phyloP scores from a whole-genome alignment of 2,113 vertebrate genomes.

The Tyto alba region DNA sequence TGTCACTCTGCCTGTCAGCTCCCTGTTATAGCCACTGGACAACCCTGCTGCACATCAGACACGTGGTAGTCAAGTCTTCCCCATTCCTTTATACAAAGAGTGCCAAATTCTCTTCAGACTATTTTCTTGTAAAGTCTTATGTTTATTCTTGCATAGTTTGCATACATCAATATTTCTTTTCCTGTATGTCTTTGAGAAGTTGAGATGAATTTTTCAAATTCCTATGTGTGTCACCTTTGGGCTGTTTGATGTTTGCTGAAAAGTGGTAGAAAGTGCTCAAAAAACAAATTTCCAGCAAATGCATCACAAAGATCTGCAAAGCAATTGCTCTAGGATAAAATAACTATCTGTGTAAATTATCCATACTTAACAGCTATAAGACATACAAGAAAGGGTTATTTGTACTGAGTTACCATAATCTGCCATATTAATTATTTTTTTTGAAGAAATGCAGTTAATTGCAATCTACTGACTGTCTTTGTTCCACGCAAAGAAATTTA shows the following conservation, averaged over 20 bases:
- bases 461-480: constrained; percentile 62
- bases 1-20: background rate
- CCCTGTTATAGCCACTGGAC: background rate
- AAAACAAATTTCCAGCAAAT: constrained; percentile 43
- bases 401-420: constrained; percentile 57
- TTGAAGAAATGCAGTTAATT: constrained; percentile 64
- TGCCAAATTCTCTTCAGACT: background rate
- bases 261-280: constrained; percentile 2
- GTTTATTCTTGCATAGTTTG: constrained; percentile 1
- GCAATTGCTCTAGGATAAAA: constrained; percentile 28
- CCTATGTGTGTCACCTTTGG: background rate
- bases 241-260: constrained; percentile 51
- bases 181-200: constrained; percentile 20
- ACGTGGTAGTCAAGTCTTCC: background rate
- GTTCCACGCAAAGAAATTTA: constrained; percentile 61
- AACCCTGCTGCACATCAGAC: background rate
- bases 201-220: constrained; percentile 52
- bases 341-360: constrained; percentile 59
- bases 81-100: background rate
- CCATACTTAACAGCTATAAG: constrained; percentile 57
- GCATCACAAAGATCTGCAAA: constrained; percentile 26
- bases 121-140: background rate
- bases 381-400: constrained; percentile 55
- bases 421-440: constrained; percentile 62
- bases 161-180: background rate